Evolutionary conservation across 2,113 vertebrate genomes (phyloP).

Genomic region (Lates calcarifer): DNA sequence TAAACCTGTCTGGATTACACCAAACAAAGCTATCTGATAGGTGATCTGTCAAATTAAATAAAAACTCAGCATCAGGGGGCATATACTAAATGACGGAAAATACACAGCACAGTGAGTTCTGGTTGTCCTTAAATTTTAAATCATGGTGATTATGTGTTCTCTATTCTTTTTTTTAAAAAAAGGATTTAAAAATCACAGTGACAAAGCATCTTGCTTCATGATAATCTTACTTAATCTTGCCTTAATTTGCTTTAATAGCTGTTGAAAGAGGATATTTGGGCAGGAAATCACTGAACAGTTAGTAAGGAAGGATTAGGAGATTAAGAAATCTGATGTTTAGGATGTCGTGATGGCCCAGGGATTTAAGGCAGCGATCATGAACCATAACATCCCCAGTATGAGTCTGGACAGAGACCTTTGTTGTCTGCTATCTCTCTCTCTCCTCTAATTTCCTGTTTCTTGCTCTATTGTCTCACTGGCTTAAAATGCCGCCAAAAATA

Average conservation of each 20-base stretch:
- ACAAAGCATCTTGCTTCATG: not conserved
- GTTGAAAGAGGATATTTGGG: not conserved
- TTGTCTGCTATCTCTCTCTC: too few species aligned
- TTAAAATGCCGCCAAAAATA: too few species aligned
- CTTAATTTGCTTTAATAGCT: not conserved
- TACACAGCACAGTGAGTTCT: not conserved
- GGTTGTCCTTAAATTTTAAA: not conserved
- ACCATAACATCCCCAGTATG: too few species aligned
- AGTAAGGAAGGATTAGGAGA: not conserved
- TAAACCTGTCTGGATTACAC: not conserved
- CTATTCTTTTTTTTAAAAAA: not conserved
- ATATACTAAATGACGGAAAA: not conserved
- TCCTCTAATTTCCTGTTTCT: too few species aligned
- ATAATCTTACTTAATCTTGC: constrained; percentile 19
- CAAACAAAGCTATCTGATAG: not conserved
- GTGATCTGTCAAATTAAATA: not conserved
- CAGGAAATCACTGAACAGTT: not conserved
- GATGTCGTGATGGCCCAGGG: not conserved
- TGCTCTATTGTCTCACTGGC: too few species aligned
- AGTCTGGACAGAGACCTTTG: too few species aligned
- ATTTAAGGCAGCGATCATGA: not conserved
- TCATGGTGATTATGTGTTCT: not conserved
- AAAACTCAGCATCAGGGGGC: not conserved
- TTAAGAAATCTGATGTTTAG: constrained; percentile 3
- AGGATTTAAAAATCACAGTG: not conserved